Base-by-base conservation (phyloP, 2,888 invertebrate species). In the Dicyrtoma fusca region DNA sequence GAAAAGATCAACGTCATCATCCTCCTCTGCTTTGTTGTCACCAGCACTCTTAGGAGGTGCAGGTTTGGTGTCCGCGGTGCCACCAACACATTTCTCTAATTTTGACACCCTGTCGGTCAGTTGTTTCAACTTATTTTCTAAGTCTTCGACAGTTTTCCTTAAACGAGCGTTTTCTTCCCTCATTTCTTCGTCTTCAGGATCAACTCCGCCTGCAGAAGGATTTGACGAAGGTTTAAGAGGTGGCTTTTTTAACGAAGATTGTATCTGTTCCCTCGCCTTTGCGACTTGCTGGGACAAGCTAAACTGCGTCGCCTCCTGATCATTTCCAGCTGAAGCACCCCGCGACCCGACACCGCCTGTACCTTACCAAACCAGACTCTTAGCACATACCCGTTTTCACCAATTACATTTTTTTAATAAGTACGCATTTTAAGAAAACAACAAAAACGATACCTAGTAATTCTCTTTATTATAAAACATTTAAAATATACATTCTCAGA, bases 1-100 rank as follows among this genome's bases (percentile, higher is more conserved):
- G 84, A 92, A 92, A 0, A 92, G 86, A 84, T 93, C 92, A 10
- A 93, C 89, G 81, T 90, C 92, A 84, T 90, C 90, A 82, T 91
- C 91, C 70, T 88, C 88, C 70, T 88, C 88, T 21, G 87, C 85
- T 6, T 71, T 79, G 72, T 70, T 72, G 34, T 76, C 74, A 74
- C 82, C 74, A 77, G 82, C 57, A 34, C 79, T 79, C 65, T 82
- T 78, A 72, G 83, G 81, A 42, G 74, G 51, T 26, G 73, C 71
- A 34, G 75, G 14, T 44, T 55, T 68, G 6, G 45, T 1, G 13
- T 34, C 66, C 11, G 34, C 21, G 42, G 79, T 79, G 76, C 82
- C 76, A 79, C 80, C 82, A 72, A 81, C 73, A 76, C 82, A 84
- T 83, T 83, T 82, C 82, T 80, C 81, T 49, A 80, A 65, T 13